phyloP scores from a whole-genome alignment of 2,113 vertebrate species.

The Lates calcarifer region DNA sequence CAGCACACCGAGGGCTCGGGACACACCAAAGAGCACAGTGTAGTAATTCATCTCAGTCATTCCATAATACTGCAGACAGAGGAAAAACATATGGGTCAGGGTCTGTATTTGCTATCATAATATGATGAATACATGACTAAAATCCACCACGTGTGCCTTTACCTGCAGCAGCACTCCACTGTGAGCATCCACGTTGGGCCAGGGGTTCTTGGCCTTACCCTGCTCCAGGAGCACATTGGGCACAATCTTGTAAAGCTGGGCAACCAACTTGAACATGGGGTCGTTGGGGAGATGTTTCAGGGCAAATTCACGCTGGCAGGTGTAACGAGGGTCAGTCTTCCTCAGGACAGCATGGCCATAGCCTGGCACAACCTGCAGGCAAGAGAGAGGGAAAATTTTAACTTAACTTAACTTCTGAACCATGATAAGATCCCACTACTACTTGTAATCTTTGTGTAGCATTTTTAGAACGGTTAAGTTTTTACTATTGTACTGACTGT shows the following conservation, averaged over 20 bases:
- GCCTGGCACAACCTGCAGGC: constrained; percentile 91
- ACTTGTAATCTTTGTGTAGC: not conserved
- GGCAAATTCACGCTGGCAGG: constrained; percentile 95
- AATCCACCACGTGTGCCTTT: constrained; percentile 40
- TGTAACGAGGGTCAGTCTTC: constrained; percentile 95
- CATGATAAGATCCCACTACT: not conserved
- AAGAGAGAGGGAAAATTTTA: not conserved
- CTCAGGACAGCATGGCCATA: constrained; percentile 95
- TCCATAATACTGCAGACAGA: constrained; percentile 89
- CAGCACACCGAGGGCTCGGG: constrained; percentile 93
- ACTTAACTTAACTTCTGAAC: not conserved
- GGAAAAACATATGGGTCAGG: not conserved
- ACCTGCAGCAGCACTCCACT: constrained; percentile 98
- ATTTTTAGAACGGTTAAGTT: not conserved
- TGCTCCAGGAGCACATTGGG: constrained; percentile 95
- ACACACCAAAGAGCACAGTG: constrained; percentile 97
- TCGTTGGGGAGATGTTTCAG: constrained; percentile 96
- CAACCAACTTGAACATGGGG: constrained; percentile 94
- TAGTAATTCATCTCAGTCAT: constrained; percentile 99
- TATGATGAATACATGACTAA: not conserved
- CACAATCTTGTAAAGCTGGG: constrained; percentile 97
- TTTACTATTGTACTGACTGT: too few relatives aligned
- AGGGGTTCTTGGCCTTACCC: constrained; percentile 98
- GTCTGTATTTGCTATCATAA: not conserved
- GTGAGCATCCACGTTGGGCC: constrained; percentile 98